A percentile compares a stretch with the other conserved stretches of the same genome.
phyloP scores from a whole-genome alignment of 1,140 invertebrate species.

The Hestina assimilis region DNA sequence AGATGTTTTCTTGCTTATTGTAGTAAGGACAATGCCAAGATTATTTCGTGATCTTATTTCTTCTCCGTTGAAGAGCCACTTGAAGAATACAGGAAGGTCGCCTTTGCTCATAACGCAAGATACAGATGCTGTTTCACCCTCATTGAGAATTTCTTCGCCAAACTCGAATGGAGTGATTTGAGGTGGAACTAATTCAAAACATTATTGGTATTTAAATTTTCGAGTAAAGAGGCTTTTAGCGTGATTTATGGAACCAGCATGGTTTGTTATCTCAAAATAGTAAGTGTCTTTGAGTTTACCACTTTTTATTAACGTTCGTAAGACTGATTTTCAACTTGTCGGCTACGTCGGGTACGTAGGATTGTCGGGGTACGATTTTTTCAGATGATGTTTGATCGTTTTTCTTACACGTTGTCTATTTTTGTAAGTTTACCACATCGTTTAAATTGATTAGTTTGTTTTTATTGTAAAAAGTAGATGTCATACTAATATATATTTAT shows the following conservation, averaged over 20 bases:
- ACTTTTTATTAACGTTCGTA: conserved; percentile 84
- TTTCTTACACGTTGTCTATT: conserved; percentile 82
- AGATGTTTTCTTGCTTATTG: conserved; percentile 82
- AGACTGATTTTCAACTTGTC: conserved; percentile 63
- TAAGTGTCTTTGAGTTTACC: conserved; percentile 83
- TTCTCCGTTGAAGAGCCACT: conserved; percentile 85
- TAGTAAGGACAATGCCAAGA: conserved; percentile 80
- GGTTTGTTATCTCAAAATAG: conserved; percentile 30
- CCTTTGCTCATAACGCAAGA: conserved; percentile 87
- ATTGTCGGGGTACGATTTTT: conserved; percentile 49
- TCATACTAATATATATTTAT: conserved; percentile 80
- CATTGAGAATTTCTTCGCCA: conserved; percentile 82
- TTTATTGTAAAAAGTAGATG: conserved; percentile 62
- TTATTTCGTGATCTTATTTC: conserved; percentile 80
- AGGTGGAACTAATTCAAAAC: conserved; percentile 82
- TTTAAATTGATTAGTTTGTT: conserved; percentile 83
- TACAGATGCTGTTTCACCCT: conserved; percentile 85
- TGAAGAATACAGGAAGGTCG: conserved; percentile 84
- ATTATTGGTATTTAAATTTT: conserved; percentile 54
- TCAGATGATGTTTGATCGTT: conserved; percentile 80
- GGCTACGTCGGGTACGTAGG: conserved; percentile 71
- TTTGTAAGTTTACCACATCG: conserved; percentile 83
- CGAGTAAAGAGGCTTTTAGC: conserved; percentile 66
- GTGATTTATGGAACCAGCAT: conserved; percentile 64
- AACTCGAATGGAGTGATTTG: conserved; percentile 85